phyloP scores from a whole-genome alignment of 2,113 vertebrate genomes.

The Hydropotes inermis region DNA sequence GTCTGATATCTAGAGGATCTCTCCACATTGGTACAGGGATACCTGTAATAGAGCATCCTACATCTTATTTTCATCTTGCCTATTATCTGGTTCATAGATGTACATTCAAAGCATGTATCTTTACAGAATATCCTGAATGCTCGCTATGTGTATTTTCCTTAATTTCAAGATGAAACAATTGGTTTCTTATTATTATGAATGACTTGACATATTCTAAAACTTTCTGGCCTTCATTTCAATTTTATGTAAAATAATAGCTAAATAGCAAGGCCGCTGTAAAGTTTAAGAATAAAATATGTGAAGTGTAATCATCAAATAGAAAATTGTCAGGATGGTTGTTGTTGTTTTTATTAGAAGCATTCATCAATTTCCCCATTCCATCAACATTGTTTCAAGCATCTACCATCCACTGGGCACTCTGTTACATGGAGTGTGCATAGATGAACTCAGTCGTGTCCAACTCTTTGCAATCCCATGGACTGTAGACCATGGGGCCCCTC shows the following conservation, averaged over 20 bases:
- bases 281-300: neutral
- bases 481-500: neutral
- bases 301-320: neutral
- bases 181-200: neutral
- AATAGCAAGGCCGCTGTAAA: neutral
- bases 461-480: neutral
- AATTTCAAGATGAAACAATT: neutral
- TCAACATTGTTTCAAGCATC: neutral
- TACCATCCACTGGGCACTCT: neutral
- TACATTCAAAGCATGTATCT: neutral
- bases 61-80: neutral
- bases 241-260: neutral
- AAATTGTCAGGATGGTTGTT: neutral
- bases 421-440: rapidly evolving
- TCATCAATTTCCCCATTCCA: neutral
- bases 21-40: rapidly evolving
- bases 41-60: neutral
- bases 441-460: neutral
- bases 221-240: neutral
- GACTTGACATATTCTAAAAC: neutral
- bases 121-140: neutral
- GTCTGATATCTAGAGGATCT: neutral
- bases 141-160: neutral
- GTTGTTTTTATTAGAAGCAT: neutral
- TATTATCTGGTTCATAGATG: neutral